Evolutionary conservation across 2,113 vertebrate genomes (phyloP).

Genomic region (Protobothrops mucrosquamatus): DNA sequence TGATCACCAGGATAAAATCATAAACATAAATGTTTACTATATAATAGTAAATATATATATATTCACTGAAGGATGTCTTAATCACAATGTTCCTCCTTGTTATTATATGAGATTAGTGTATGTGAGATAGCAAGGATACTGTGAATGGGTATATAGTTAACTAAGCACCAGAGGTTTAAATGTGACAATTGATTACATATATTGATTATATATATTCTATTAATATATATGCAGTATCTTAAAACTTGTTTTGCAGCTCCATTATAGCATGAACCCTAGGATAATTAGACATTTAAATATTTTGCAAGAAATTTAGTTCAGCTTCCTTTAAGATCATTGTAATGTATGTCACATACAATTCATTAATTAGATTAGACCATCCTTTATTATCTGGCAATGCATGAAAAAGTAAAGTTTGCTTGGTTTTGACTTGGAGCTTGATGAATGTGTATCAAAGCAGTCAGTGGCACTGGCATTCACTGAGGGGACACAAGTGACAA

Average conservation of each 20-base stretch:
- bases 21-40: too few relatives aligned
- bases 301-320: neutral
- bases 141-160: neutral
- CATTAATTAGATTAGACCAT: neutral
- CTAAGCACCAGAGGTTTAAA: neutral
- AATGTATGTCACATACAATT: neutral
- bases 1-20: too few relatives aligned
- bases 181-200: neutral
- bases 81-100: neutral
- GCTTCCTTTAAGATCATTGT: neutral
- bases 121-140: neutral
- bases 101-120: neutral
- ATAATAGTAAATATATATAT: too few relatives aligned
- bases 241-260: neutral
- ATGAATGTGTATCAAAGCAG: neutral
- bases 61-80: neutral
- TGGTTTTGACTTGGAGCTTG: neutral
- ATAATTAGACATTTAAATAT: neutral
- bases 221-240: neutral
- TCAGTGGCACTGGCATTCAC: neutral
- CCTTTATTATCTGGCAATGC: neutral
- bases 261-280: neutral
- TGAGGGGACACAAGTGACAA: neutral
- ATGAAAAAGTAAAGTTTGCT: neutral
- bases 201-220: neutral